These are phyloP conservation scores for Columba livia DNA, from an alignment of 2,113 vertebrate genomes.

Conservation along the genomic window DNA sequence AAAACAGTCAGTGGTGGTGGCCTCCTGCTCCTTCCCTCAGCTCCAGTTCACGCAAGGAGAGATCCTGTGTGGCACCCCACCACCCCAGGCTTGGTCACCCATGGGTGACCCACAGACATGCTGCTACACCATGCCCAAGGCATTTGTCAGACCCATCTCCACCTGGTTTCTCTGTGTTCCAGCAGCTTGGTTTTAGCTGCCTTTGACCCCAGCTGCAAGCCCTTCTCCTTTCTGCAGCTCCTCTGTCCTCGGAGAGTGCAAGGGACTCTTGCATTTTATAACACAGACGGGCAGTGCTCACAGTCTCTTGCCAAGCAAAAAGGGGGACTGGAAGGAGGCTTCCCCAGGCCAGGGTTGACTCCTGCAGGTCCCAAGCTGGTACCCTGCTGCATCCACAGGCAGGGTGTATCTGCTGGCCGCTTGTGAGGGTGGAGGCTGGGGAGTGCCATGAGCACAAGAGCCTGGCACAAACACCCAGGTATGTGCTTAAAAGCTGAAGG, in stretches of 20 bases:
- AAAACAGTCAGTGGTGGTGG: not conserved
- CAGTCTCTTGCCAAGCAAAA: not conserved
- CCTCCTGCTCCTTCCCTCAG: not conserved
- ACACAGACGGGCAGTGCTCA: not conserved
- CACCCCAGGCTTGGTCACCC: not conserved
- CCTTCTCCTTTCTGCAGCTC: not conserved
- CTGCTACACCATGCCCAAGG: accelerated
- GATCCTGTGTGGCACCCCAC: not conserved
- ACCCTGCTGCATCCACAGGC: not conserved
- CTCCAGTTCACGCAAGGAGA: not conserved
- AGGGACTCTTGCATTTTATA: not conserved
- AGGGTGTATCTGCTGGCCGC: not conserved
- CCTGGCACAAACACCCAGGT: not conserved
- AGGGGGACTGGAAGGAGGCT: not conserved
- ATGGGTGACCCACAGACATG: not conserved
- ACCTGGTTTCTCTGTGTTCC: not conserved
- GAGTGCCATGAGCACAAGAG: not conserved
- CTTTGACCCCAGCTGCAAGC: not conserved
- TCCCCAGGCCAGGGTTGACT: not conserved
- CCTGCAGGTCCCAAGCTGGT: not conserved
- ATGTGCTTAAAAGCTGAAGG: conserved; percentile 36
- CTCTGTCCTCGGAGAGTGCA: accelerated
- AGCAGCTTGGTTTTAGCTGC: not conserved
- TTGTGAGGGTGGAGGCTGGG: not conserved
- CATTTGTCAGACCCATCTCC: accelerated